phyloP scores from a whole-genome alignment of 1,140 invertebrate genomes.

The Achroia grisella region DNA sequence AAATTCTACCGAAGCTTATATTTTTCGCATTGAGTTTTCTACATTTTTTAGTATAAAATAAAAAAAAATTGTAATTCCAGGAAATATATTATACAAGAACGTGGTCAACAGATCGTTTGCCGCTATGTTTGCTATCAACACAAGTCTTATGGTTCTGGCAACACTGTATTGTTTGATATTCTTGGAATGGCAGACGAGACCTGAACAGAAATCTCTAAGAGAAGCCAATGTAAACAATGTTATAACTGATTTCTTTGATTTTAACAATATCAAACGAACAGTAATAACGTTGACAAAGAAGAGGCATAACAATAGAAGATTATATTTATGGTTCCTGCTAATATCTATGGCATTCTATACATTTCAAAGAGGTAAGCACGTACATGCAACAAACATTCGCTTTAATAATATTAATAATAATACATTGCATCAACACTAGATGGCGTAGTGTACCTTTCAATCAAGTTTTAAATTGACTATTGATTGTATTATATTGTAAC shows the following conservation, averaged over 20 bases:
- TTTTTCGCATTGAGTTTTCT: too few species aligned
- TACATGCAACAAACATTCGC: not conserved
- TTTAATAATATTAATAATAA: too few species aligned
- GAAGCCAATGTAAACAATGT: constrained; percentile 75
- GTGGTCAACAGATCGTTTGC: constrained; percentile 76
- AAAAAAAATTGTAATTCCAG: constrained; percentile 26
- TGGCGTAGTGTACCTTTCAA: too few species aligned
- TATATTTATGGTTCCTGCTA: constrained; percentile 79
- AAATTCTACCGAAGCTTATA: too few species aligned
- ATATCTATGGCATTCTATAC: constrained; percentile 83
- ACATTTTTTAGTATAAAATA: not conserved
- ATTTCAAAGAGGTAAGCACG: constrained; percentile 78
- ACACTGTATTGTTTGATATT: constrained; percentile 77
- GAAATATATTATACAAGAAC: constrained; percentile 46
- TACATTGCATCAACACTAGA: too few species aligned
- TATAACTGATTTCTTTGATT: constrained; percentile 81
- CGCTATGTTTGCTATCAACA: constrained; percentile 82
- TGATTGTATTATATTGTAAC: too few species aligned
- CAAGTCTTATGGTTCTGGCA: constrained; percentile 73
- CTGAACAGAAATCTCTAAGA: constrained; percentile 74
- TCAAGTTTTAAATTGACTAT: too few species aligned
- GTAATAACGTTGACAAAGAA: constrained; percentile 74
- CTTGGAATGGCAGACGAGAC: constrained; percentile 79
- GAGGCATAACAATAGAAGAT: constrained; percentile 71
- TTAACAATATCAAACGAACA: constrained; percentile 77